phyloP scores from a whole-genome alignment of 2,113 vertebrate species.

The Sorex araneus region DNA sequence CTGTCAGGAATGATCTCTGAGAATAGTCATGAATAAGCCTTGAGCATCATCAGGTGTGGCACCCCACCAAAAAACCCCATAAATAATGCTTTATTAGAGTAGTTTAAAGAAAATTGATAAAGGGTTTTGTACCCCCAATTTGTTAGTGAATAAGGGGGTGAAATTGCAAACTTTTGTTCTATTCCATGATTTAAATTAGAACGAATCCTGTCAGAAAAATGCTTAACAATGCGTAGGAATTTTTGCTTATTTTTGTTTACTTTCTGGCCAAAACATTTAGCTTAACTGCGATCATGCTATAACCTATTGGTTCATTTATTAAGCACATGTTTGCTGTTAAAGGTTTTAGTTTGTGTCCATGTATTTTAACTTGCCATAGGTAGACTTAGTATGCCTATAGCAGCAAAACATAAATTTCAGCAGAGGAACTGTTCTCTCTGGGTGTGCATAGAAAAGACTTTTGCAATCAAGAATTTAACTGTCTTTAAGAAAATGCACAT shows the following conservation, averaged over 20 bases:
- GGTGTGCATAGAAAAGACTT: not conserved
- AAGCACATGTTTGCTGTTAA: slow-evolving; percentile 59
- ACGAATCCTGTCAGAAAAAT: slow-evolving; percentile 26
- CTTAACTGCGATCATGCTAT: slow-evolving; percentile 64
- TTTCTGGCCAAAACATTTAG: slow-evolving; percentile 62
- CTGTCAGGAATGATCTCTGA: too few species aligned
- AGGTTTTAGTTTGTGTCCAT: not conserved
- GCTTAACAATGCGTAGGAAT: slow-evolving; percentile 4
- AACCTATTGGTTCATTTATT: slow-evolving; percentile 60
- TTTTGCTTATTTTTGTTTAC: slow-evolving; percentile 61
- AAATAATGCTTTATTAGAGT: slow-evolving; percentile 40
- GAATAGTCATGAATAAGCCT: too few species aligned
- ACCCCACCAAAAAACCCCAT: slow-evolving; percentile 16
- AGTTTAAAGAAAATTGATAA: slow-evolving; percentile 66
- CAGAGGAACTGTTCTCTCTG: not conserved
- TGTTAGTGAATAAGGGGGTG: slow-evolving; percentile 48
- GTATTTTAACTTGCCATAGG: slow-evolving; percentile 37
- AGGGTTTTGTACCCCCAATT: slow-evolving; percentile 54
- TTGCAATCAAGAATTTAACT: slow-evolving; percentile 56
- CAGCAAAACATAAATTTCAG: slow-evolving; percentile 52
- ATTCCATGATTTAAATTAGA: slow-evolving; percentile 20
- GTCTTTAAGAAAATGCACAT: slow-evolving; percentile 63
- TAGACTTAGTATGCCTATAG: not conserved
- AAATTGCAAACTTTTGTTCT: slow-evolving; percentile 43
- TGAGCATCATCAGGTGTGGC: too few species aligned